Evolutionary conservation across 1,140 invertebrate genomes (phyloP), one percentile per base, ranked within the genome.

Genomic region (Plutomurus gul): DNA sequence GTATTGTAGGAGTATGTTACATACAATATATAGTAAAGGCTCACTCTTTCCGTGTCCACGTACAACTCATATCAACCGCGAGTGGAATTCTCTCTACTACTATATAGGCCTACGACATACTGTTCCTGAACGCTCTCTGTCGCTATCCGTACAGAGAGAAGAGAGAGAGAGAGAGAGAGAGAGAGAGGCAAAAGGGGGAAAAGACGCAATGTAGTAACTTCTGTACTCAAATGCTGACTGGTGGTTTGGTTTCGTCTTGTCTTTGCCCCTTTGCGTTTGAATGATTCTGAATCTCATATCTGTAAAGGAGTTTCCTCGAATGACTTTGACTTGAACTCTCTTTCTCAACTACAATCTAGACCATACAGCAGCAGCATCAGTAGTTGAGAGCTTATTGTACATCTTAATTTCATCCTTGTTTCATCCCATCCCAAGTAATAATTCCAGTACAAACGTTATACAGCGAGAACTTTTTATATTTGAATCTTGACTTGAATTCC

Each of bases 241-340:
- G 18, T 65, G 56, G 22, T 65, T n/a, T n/a, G n/a, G 43, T 16
- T 8, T 47, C 11, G 8, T 47, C 18, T 33, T 65, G 13, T 27
- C 27, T 65, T n/a, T 65, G 56, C 56, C 56, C 27, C 27, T 65
- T 65, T 65, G 27, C 56, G 16, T 51, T 51, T 51, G 18, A 51
- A 51, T 65, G 56, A 65, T 65, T 65, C 56, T 65, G 27, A 13
- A 33, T 65, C 30, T 2, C 25, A 33, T n/a, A 65, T 65, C 56
- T 65, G 16, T n/a, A 30, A 6, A 65, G 56, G 27, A 25, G 56
- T 65, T 65, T 65, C 56, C 56, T 65, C 56, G 27, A 30, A 25
- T 65, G 56, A 65, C 56, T 65, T 65, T 65, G 27, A 65, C 27
- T 65, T 65, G 56, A 65, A 65, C 56, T 65, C 56, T 36, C 18